These are phyloP conservation scores for Pangasius djambal DNA, from an alignment of 2,797 vertebrate genomes.

Conservation along the genomic window DNA sequence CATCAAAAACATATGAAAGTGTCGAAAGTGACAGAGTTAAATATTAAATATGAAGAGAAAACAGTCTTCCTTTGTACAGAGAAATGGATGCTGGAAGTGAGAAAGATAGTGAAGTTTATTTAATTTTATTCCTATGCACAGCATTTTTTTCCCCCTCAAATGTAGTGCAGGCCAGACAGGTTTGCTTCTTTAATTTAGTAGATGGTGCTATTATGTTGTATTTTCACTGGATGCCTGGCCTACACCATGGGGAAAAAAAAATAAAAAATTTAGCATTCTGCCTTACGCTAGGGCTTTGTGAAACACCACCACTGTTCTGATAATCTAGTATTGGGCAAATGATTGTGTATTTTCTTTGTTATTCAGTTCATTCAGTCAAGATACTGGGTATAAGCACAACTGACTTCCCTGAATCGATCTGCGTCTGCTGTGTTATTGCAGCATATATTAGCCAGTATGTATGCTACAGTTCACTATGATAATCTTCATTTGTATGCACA, in stretches of 20 bases:
- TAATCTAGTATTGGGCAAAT: background rate
- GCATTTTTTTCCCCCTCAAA: background rate
- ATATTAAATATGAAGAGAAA: background rate
- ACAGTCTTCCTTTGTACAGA: background rate
- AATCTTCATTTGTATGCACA: conserved; percentile 12
- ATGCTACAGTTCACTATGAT: background rate
- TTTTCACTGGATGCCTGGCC: background rate
- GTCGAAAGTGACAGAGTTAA: background rate
- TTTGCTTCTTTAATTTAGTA: background rate
- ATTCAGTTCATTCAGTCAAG: too few species aligned
- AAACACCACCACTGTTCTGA: background rate
- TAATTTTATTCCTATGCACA: background rate
- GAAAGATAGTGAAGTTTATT: background rate
- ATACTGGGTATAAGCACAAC: too few species aligned
- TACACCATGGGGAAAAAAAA: background rate
- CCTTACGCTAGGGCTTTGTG: too few species aligned
- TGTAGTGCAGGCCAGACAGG: background rate
- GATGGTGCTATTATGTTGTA: background rate
- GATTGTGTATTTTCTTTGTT: background rate
- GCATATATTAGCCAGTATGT: background rate
- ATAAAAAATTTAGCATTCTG: background rate
- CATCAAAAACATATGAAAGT: background rate
- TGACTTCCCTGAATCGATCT: too few species aligned
- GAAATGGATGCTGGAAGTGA: background rate
- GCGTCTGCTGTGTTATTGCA: background rate